Conservation (phyloP, 2,888 invertebrate genomes). For the Polyommatus icarus region DNA sequence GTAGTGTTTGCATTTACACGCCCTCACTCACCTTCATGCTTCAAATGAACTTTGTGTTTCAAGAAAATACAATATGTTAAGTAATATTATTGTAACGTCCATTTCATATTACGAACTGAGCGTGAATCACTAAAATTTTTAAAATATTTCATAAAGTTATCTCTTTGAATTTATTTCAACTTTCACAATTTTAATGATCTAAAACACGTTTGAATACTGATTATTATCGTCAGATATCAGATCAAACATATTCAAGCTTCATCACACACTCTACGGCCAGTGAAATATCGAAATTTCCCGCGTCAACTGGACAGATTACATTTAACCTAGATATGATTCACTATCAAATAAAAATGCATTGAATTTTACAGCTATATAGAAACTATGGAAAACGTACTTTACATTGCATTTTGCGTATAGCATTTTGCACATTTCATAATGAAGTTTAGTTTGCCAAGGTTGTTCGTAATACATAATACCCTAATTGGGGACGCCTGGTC, state of each 20-base stretch:
- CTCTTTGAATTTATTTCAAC: neutral
- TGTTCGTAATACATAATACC: neutral
- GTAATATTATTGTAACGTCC: neutral
- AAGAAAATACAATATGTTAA: neutral
- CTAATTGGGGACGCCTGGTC: neutral
- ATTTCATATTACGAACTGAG: neutral
- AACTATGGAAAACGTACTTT: neutral
- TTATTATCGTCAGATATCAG: neutral
- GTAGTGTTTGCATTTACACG: slow-evolving; percentile 3
- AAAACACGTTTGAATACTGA: slow-evolving; percentile 1
- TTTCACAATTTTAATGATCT: neutral
- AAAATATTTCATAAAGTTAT: neutral
- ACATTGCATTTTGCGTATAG: neutral
- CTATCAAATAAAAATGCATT: slow-evolving; percentile 25
- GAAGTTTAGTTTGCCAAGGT: neutral
- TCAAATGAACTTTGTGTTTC: neutral
- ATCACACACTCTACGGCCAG: neutral
- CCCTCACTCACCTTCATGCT: neutral
- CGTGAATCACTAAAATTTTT: neutral
- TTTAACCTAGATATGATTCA: slow-evolving; percentile 27
- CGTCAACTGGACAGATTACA: slow-evolving; percentile 24
- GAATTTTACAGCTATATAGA: neutral
- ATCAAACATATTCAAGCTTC: slow-evolving; percentile 3
- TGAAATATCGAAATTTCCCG: slow-evolving; percentile 11
- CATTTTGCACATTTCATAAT: neutral